Evolutionary conservation across 2,888 invertebrate genomes (phyloP).

Genomic region (Eristalis pertinax): DNA sequence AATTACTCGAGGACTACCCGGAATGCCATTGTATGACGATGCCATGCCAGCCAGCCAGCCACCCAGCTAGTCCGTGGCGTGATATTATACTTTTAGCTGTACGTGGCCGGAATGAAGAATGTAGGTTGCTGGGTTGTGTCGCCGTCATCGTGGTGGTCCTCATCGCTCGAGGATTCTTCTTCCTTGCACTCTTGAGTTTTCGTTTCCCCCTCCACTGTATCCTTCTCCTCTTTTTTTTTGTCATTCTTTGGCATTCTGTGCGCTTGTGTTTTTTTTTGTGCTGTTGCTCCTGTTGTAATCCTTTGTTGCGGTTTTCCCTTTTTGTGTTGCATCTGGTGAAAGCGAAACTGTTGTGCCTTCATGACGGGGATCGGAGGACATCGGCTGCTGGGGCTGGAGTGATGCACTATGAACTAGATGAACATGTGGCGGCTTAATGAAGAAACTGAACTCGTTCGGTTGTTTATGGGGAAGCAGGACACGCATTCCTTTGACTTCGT

Average conservation of each 20-base stretch:
- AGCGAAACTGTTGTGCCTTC: constrained; percentile 61
- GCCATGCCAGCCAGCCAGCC: neutral
- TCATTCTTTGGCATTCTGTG: neutral
- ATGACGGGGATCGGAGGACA: neutral
- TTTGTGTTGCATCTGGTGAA: constrained; percentile 54
- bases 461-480: constrained; percentile 46
- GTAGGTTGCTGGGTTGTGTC: constrained; percentile 64
- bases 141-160: neutral
- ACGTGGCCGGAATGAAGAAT: constrained; percentile 68
- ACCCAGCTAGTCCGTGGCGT: constrained; percentile 47
- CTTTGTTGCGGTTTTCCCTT: constrained; percentile 31
- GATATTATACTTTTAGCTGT: constrained; percentile 69
- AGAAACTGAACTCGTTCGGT: constrained; percentile 48
- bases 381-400: constrained; percentile 12
- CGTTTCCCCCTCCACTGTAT: neutral
- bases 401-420: constrained; percentile 39
- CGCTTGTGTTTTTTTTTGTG: neutral
- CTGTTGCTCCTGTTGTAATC: constrained; percentile 40
- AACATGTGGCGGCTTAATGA: constrained; percentile 66
- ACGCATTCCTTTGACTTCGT: constrained; percentile 64
- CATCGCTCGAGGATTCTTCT: constrained; percentile 46
- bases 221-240: neutral
- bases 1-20: constrained; percentile 67
- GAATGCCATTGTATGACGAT: constrained; percentile 46
- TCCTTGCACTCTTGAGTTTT: neutral